A percentile compares a stretch with the other conserved stretches of the same genome.
phyloP scores from a whole-genome alignment of 2,888 invertebrate genomes.

The Drosophila limbata region DNA sequence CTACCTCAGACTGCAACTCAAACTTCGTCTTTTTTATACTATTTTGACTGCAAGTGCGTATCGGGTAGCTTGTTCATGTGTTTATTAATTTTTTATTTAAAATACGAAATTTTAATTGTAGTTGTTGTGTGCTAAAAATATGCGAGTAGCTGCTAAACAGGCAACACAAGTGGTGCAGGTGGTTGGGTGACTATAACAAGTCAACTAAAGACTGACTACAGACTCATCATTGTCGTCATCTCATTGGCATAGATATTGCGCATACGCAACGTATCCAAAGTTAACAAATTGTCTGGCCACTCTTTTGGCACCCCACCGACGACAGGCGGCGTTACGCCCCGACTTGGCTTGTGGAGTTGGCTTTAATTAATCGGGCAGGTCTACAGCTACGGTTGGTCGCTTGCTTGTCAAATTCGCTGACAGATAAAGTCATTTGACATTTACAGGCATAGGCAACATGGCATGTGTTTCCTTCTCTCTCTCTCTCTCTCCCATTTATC shows the following conservation, averaged over 20 bases:
- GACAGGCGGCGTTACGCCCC: slow-evolving; percentile 70
- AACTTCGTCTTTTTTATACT: slow-evolving; percentile 2
- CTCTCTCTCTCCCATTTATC: neutral
- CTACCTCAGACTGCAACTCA: neutral
- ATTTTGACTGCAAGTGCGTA: slow-evolving; percentile 42
- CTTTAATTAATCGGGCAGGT: slow-evolving; percentile 73
- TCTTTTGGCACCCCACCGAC: slow-evolving; percentile 37
- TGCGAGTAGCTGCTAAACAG: slow-evolving; percentile 65
- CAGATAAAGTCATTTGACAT: slow-evolving; percentile 82
- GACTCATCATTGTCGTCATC: slow-evolving; percentile 57
- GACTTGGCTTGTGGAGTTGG: slow-evolving; percentile 31
- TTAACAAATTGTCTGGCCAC: slow-evolving; percentile 60
- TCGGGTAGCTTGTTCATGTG: slow-evolving; percentile 47
- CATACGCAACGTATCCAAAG: slow-evolving; percentile 46
- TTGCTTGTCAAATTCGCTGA: slow-evolving; percentile 78
- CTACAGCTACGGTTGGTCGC: slow-evolving; percentile 20
- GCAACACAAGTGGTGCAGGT: slow-evolving; percentile 48
- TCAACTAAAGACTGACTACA: slow-evolving; percentile 1
- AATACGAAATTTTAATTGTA: slow-evolving; percentile 61
- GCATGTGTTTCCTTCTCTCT: slow-evolving; percentile 25
- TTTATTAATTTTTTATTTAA: slow-evolving; percentile 50
- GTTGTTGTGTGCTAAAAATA: slow-evolving; percentile 43
- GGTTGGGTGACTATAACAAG: neutral
- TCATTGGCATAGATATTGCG: slow-evolving; percentile 19
- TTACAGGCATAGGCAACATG: slow-evolving; percentile 76